phyloP scores from a whole-genome alignment of 1,140 invertebrate genomes.

The Calosoma granatense region DNA sequence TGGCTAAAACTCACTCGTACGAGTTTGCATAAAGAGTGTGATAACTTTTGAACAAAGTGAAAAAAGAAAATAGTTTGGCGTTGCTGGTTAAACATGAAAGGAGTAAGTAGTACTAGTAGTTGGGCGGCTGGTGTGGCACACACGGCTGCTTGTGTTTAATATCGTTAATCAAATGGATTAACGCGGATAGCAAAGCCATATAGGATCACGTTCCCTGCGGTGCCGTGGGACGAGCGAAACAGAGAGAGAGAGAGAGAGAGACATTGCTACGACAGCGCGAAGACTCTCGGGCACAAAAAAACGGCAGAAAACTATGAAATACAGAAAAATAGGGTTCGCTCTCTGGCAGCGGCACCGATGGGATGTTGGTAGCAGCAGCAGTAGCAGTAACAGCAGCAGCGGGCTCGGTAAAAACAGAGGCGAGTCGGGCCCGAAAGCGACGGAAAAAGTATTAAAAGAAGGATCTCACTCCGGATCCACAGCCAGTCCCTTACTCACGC shows the following conservation, averaged over 20 bases:
- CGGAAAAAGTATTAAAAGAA: constrained; percentile 9
- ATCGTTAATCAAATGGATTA: constrained; percentile 6
- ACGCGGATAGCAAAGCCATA: background rate
- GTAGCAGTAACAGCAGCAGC: background rate
- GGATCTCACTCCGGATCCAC: background rate
- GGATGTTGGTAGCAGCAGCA: background rate
- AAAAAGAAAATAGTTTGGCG: no score
- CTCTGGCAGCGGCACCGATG: background rate
- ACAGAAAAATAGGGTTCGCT: constrained; percentile 3
- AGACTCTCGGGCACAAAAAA: background rate
- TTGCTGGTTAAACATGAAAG: no score
- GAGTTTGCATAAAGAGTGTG: no score
- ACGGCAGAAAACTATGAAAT: constrained; percentile 5
- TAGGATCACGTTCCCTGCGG: background rate
- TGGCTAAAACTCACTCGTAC: no score
- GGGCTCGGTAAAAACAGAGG: background rate
- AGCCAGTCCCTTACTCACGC: background rate
- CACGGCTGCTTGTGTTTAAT: background rate
- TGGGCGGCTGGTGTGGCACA: no score
- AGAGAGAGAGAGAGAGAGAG: background rate
- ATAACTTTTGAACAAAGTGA: no score
- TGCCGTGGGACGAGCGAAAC: background rate
- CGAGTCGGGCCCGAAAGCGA: background rate
- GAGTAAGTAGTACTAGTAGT: no score
- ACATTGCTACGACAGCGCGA: no score